phyloP scores from a whole-genome alignment of 1,140 invertebrate species.

The Gonatopus flavifemur region DNA sequence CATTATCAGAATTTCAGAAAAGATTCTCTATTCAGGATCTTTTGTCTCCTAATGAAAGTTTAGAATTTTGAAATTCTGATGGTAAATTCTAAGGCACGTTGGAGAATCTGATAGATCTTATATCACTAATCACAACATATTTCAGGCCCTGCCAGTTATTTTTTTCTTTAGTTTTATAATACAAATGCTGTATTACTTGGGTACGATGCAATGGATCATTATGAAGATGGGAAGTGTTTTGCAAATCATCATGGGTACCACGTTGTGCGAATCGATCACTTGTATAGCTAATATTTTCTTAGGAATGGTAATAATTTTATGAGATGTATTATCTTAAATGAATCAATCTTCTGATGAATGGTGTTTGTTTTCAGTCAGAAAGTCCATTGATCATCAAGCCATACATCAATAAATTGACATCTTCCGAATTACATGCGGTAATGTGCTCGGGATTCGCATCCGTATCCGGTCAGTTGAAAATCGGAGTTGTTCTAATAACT shows the following conservation, averaged over 20 bases:
- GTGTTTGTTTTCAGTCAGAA: slow-evolving; percentile 71
- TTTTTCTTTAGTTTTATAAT: slow-evolving; percentile 90
- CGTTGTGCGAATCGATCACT: slow-evolving; percentile 88
- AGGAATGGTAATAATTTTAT: slow-evolving; percentile 69
- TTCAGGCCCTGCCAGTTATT: slow-evolving; percentile 79
- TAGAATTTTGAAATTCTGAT: too few species aligned
- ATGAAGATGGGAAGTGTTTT: slow-evolving; percentile 79
- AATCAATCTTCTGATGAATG: background rate
- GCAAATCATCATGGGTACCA: slow-evolving; percentile 76
- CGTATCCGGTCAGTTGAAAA: slow-evolving; percentile 72
- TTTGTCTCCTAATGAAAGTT: too few species aligned
- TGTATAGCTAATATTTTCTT: slow-evolving; percentile 90
- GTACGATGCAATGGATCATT: slow-evolving; percentile 85
- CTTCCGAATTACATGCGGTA: slow-evolving; percentile 89
- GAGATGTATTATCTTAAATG: background rate
- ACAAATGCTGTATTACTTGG: slow-evolving; percentile 85
- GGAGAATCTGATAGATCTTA: too few species aligned
- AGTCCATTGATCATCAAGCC: slow-evolving; percentile 86
- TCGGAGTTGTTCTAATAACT: background rate
- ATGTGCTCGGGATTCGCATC: slow-evolving; percentile 94
- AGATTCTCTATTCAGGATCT: too few species aligned
- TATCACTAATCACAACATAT: background rate
- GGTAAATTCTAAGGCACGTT: too few species aligned
- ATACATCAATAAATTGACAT: slow-evolving; percentile 79
- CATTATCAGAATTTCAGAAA: too few species aligned